Evolutionary conservation across 2,888 invertebrate genomes (phyloP).

Genomic region (Anthrax anthrax): DNA sequence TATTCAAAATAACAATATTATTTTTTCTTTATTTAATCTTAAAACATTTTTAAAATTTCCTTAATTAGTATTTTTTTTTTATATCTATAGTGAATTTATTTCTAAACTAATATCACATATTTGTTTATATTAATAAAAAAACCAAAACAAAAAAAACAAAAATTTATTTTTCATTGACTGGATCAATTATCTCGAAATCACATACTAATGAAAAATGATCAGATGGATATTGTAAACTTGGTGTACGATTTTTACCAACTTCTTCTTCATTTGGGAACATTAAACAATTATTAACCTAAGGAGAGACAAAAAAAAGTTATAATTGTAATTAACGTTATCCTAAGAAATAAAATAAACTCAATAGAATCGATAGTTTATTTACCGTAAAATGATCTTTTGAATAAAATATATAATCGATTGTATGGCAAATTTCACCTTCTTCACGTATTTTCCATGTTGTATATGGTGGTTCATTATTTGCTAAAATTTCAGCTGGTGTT

Average conservation of each 20-base stretch:
- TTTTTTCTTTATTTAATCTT: too few species aligned
- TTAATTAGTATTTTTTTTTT: too few species aligned
- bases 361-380: too few species aligned
- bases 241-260: slow-evolving; percentile 50
- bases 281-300: slow-evolving; percentile 30
- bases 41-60: too few species aligned
- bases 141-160: slow-evolving; percentile 3
- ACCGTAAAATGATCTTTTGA: slow-evolving; percentile 42
- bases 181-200: slow-evolving; percentile 38
- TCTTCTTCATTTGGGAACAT: slow-evolving; percentile 48
- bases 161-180: neutral
- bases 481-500: slow-evolving; percentile 21
- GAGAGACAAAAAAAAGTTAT: too few species aligned
- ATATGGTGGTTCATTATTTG: slow-evolving; percentile 47
- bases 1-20: too few species aligned
- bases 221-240: slow-evolving; percentile 54
- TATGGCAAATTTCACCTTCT: slow-evolving; percentile 55
- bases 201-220: slow-evolving; percentile 62
- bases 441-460: slow-evolving; percentile 65
- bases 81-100: too few species aligned
- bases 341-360: neutral
- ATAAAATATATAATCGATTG: slow-evolving; percentile 62
- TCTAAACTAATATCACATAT: slow-evolving; percentile 1
- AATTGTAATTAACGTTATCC: too few species aligned
- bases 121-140: slow-evolving; percentile 2